phyloP scores from a whole-genome alignment of 2,113 vertebrate genomes.

The Ceyx cyanopectus region DNA sequence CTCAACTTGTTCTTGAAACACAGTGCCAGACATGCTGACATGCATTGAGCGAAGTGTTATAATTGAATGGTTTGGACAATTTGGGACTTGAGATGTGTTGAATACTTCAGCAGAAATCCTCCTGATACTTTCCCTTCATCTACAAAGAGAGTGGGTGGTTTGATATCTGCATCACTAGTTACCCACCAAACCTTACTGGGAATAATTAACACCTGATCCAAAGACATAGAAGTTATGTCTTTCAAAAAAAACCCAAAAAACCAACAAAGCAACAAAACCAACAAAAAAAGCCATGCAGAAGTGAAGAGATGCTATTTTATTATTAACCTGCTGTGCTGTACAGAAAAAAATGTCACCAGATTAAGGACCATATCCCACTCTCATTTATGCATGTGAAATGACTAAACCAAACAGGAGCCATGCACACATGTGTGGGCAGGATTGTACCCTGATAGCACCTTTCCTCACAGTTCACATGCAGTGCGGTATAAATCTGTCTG shows the following conservation, averaged over 20 bases:
- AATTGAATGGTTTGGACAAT: constrained; percentile 72
- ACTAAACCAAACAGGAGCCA: neutral
- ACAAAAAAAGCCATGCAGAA: constrained; percentile 22
- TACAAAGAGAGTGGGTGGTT: constrained; percentile 62
- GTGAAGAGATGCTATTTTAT: constrained; percentile 72
- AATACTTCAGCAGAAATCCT: constrained; percentile 56
- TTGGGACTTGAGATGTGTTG: constrained; percentile 50
- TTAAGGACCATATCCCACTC: neutral
- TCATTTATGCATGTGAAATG: neutral
- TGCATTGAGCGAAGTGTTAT: constrained; percentile 57
- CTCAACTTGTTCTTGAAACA: neutral
- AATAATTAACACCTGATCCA: constrained; percentile 74
- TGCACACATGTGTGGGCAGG: neutral
- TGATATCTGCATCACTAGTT: constrained; percentile 62
- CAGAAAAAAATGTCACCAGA: constrained; percentile 61
- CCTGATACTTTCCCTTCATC: constrained; percentile 66
- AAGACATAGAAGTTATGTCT: constrained; percentile 53
- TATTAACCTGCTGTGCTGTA: constrained; percentile 68
- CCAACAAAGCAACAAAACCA: neutral
- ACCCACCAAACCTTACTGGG: constrained; percentile 69
- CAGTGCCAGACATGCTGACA: constrained; percentile 50
- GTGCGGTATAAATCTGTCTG: constrained; percentile 54
- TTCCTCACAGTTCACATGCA: constrained; percentile 70
- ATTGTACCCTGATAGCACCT: constrained; percentile 62
- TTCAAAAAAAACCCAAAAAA: neutral